Base-by-base conservation (phyloP, 1,140 invertebrate species). In the Trichoplusia ni region DNA sequence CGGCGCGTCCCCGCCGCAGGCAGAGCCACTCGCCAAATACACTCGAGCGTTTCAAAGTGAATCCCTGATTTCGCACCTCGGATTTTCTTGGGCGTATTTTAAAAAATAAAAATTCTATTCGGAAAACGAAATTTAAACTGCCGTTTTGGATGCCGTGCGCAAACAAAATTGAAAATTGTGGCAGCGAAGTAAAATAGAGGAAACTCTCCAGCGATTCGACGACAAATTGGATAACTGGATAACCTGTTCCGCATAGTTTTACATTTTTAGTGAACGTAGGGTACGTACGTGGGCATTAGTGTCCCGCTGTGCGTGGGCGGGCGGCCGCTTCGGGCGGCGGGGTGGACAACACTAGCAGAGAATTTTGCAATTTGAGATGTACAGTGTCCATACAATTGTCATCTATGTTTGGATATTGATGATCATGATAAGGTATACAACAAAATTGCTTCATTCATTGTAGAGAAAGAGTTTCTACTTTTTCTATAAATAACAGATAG, bases 61-160 rank as follows among this genome's bases (percentile, higher is more conserved):
- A 75, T 71, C 73, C 66, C 73, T 75, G 73, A 75, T 71, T 75
- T 69, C 64, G 60, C 73, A 75, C 73, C 69, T 71, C 66, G 69
- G 64, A 67, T 71, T 71, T 69, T 63, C 64, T 64, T 35, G 62
- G 35, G 46, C 23, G 63, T 62, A 64, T 71, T 71, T 75, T 53
- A 40, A 71, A 71, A 74, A 71, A 54, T 71, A 66, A 69, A 49
- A 58, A 71, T 64, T 69, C 69, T 63, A 72, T 72, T 68, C 60
- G 49, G 37, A 40, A 58, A 58, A 58, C 35, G 65, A 72, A 67
- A 72, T 69, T 68, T 66, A 69, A 68, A 72, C 70, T 66, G 66
- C 51, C 70, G 63, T 69, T 69, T 64, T 56, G 47, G 38, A 44
- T 21, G 54, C 23, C 54, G 25, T 25, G 25, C 60, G 47, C 42